Conservation (phyloP, 2,888 invertebrate genomes). For the Drosophila pseudotalamancana region DNA sequence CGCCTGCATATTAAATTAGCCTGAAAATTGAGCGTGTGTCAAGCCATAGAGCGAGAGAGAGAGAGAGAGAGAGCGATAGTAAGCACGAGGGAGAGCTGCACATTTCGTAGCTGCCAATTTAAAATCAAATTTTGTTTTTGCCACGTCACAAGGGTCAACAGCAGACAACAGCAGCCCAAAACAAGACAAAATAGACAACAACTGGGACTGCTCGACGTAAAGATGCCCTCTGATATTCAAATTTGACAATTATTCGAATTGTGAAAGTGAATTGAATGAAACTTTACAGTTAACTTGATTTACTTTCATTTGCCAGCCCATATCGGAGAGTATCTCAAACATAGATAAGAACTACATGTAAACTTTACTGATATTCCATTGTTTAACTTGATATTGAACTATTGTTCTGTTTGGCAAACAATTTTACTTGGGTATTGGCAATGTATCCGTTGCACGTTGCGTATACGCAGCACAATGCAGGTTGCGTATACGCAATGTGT, state of each 20-base stretch:
- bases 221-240: not conserved
- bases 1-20: conserved; percentile 77
- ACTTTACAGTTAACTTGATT: no score
- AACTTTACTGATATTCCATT: no score
- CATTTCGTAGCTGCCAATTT: conserved; percentile 53
- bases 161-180: not conserved
- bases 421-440: not conserved
- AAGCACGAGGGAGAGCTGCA: no score
- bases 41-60: conserved; percentile 16
- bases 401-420: not conserved
- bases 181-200: no score
- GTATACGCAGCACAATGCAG: conserved; percentile 7
- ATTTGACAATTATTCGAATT: no score
- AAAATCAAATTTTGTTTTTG: conserved; percentile 67
- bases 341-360: no score
- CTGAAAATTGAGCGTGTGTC: conserved; percentile 61
- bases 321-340: no score
- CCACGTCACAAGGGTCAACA: conserved; percentile 54
- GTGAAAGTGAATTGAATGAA: no score
- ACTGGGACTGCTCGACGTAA: not conserved
- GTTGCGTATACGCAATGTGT: conserved; percentile 65
- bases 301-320: no score
- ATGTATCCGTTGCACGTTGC: conserved; percentile 1
- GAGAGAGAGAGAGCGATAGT: no score
- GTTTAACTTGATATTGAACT: no score